Percentiles rank a stretch among this genome's conserved stretches.
phyloP scores from a whole-genome alignment of 1,140 invertebrate species.

The Leptestheria dahalacensis region DNA sequence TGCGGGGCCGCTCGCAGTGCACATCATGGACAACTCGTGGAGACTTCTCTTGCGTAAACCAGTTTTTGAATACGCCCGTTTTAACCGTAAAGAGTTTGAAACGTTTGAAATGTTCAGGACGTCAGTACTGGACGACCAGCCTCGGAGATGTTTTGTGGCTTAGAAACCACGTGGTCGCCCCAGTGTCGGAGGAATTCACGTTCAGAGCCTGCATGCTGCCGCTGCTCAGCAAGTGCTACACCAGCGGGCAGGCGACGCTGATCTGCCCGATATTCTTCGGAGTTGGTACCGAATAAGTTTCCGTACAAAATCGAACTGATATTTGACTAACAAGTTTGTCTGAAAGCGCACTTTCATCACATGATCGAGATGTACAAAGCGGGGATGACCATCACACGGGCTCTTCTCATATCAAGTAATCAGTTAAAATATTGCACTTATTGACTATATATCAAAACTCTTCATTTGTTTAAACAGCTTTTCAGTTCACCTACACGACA shows the following conservation, averaged over 20 bases:
- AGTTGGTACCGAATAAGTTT: constrained; percentile 39
- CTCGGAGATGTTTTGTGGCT: constrained; percentile 65
- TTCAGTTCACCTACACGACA: constrained; percentile 81
- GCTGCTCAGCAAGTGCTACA: constrained; percentile 63
- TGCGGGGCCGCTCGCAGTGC: constrained; percentile 61
- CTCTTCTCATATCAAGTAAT: constrained; percentile 52
- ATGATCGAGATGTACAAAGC: constrained; percentile 54
- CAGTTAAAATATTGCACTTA: constrained; percentile 20
- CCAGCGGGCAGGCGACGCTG: constrained; percentile 57
- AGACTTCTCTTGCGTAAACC: constrained; percentile 22
- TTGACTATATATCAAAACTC: constrained; percentile 14
- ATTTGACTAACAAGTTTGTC: constrained; percentile 17
- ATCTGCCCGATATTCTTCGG: constrained; percentile 85
- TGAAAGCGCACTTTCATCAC: constrained; percentile 81
- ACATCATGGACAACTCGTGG: constrained; percentile 48
- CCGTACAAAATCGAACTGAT: constrained; percentile 4
- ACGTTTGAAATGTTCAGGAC: constrained; percentile 40
- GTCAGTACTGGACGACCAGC: constrained; percentile 53
- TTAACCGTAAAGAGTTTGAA: constrained; percentile 8
- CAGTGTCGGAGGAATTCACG: constrained; percentile 85
- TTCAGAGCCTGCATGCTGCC: constrained; percentile 90
- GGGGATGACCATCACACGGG: constrained; percentile 47
- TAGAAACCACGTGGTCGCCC: constrained; percentile 77
- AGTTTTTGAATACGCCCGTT: constrained; percentile 16
- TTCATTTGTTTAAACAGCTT: constrained; percentile 36